Conservation (phyloP, 1,140 invertebrate species). For the Drosophila pseudoananassae region DNA sequence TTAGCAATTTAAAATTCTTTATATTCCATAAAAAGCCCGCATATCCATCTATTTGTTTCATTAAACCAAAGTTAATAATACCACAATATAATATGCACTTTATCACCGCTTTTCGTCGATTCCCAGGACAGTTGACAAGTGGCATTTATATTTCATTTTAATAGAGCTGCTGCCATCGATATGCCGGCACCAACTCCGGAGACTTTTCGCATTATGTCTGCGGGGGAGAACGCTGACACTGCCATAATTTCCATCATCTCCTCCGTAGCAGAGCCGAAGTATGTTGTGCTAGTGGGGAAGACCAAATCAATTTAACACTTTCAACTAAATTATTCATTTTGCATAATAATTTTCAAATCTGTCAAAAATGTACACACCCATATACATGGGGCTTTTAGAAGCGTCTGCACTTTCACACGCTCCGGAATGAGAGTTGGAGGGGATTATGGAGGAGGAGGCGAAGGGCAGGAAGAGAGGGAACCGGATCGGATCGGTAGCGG, state of each 20-base stretch:
- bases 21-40: neutral
- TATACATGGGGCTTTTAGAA: constrained; percentile 40
- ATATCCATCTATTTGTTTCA: constrained; percentile 18
- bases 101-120: constrained; percentile 21
- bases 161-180: constrained; percentile 33
- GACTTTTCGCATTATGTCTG: constrained; percentile 2
- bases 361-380: constrained; percentile 66
- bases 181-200: neutral
- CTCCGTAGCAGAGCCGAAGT: constrained; percentile 17
- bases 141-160: constrained; percentile 37
- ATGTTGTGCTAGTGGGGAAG: constrained; percentile 64
- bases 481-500: constrained; percentile 4
- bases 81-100: constrained; percentile 26
- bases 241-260: constrained; percentile 66
- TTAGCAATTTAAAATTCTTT: no score
- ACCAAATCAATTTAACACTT: constrained; percentile 82
- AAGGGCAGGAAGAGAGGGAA: no score
- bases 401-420: constrained; percentile 81
- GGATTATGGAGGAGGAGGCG: neutral
- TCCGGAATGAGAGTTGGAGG: constrained; percentile 26
- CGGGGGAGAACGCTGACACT: constrained; percentile 31
- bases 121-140: constrained; percentile 27
- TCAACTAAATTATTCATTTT: constrained; percentile 82
- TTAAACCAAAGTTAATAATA: constrained; percentile 2
- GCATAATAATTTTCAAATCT: constrained; percentile 83